Evolutionary conservation across 1,140 invertebrate species (phyloP).

Genomic region (Tetramorium simillimum): DNA sequence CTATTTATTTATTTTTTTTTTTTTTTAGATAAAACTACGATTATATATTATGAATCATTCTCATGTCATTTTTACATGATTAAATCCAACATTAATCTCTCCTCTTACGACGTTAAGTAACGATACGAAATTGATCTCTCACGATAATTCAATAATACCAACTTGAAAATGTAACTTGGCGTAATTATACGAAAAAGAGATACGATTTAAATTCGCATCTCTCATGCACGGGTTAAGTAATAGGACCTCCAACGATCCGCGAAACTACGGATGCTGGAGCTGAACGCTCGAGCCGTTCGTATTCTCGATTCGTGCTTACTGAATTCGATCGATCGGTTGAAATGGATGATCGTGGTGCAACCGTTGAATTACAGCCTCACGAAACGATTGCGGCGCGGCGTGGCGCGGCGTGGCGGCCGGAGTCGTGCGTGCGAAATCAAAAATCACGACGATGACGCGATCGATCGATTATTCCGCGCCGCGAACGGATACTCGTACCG

Average conservation of each 20-base stretch:
- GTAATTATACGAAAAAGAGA: neutral
- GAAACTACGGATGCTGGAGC: neutral
- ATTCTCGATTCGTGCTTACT: slow-evolving; percentile 6
- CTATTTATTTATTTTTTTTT: neutral
- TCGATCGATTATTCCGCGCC: slow-evolving; percentile 58
- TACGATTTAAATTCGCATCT: neutral
- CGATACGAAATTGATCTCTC: neutral
- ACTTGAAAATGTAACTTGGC: neutral
- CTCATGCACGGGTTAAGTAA: neutral
- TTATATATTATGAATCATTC: slow-evolving; percentile 11
- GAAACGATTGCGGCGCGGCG: neutral
- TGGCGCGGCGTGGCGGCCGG: neutral
- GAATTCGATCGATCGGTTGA: neutral
- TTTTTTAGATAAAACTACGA: neutral
- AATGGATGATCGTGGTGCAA: slow-evolving; percentile 38
- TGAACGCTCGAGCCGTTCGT: neutral
- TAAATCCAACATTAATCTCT: neutral
- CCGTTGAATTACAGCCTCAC: slow-evolving; percentile 46
- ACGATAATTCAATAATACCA: neutral
- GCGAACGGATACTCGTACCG: slow-evolving; percentile 38
- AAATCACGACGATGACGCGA: slow-evolving; percentile 61
- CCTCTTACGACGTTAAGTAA: neutral
- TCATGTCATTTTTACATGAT: neutral
- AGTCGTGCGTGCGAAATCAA: slow-evolving; percentile 59
- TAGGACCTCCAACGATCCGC: neutral